Evolutionary conservation across 2,113 vertebrate species (phyloP), one percentile per base, ranked within the genome.

Genomic region (Fregetta grallaria): DNA sequence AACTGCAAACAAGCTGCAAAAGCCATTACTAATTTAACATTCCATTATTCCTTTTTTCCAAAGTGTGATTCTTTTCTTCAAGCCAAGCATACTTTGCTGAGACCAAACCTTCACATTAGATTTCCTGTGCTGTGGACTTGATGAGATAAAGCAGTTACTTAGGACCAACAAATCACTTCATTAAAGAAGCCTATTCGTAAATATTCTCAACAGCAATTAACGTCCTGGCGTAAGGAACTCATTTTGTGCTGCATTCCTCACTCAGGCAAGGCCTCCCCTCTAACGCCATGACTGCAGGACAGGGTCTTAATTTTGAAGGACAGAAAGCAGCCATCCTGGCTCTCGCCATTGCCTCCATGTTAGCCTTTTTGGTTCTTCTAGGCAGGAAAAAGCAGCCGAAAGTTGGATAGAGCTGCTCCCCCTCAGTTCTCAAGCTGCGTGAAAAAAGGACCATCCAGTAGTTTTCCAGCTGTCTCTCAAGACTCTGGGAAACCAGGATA

Each of bases 111-210:
- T 96, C 93, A 85, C 94, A 75, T 88, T 94, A 86, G 56, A 96
- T 96, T 96, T 98, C 90, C 93, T 94, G 76, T 66, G 44, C 91
- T 83, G 52, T 59, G 70, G 94, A 66, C 30, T 86, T 96, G 89
- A 95, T 71, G 86, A 70, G 83, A 94, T 96, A 96, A 96, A 93
- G 82, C 80, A 97, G 86, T 96, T 96, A 94, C 87, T 96, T 88
- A 74, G 80, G 94, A 95, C 79, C 55, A 94, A 96, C 86, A 96
- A 96, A 94, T 89, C 88, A 95, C 92, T 93, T 90, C 90, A 85
- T 95, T 88, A 72, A 94, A 91, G 21, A 86, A 96, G 36, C 20
- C 81, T 10, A 0, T 94, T 95, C 1, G 0, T 97, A 92, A 94
- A 95, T 83, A 91, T 91, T 73, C 94, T 84, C 92, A 96, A 77